These are phyloP conservation scores for Aptenodytes forsteri DNA, from an alignment of 2,113 vertebrate species.

Conservation along the genomic window DNA sequence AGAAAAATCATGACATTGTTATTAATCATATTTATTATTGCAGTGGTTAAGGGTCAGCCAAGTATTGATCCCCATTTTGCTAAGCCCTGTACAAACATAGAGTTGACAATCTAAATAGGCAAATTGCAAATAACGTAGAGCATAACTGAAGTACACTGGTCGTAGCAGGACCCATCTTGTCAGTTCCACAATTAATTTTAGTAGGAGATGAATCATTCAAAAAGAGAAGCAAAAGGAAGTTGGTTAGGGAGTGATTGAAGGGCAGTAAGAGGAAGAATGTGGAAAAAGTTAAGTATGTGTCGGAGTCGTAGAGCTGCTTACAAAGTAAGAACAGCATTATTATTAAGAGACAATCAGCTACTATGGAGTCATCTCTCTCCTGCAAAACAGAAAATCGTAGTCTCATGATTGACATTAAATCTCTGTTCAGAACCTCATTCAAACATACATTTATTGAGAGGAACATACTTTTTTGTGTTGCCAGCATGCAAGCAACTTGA, in stretches of 20 bases:
- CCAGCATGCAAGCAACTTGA: not conserved
- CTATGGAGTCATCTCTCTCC: not conserved
- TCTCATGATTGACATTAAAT: not conserved
- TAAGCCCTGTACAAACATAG: not conserved
- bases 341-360: not conserved
- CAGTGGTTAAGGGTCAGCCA: not conserved
- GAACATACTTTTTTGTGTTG: not conserved
- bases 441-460: not conserved
- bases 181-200: not conserved
- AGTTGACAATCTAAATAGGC: not conserved
- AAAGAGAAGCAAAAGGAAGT: not conserved
- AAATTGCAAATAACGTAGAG: not conserved
- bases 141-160: not conserved
- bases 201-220: not conserved
- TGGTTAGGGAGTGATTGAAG: not conserved
- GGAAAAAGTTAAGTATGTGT: not conserved
- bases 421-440: not conserved
- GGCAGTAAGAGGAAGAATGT: not conserved
- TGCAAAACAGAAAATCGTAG: not conserved
- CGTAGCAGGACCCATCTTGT: not conserved
- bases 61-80: constrained; percentile 7
- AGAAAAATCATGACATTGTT: not conserved
- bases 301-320: not conserved
- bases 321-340: not conserved
- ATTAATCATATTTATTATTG: not conserved